Conservation (phyloP, 2,113 vertebrate genomes). For the Prunella fulvescens region DNA sequence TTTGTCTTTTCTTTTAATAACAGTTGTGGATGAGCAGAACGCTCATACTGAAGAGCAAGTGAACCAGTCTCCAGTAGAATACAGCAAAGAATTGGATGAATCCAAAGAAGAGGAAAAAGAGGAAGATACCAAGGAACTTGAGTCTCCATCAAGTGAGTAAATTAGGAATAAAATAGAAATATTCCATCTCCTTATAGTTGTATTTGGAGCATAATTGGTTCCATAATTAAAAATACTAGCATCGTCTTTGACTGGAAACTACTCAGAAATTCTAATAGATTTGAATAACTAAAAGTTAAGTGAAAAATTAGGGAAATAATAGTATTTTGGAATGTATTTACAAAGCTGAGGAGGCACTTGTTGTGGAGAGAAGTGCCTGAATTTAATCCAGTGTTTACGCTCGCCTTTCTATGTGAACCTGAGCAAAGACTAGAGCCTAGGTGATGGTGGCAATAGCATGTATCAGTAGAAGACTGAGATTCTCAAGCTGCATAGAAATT, state of each 20-base stretch:
- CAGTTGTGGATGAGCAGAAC: conserved; percentile 94
- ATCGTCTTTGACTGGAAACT: background rate
- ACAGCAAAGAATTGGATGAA: conserved; percentile 86
- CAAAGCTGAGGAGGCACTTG: background rate
- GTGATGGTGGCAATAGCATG: background rate
- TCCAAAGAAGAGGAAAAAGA: conserved; percentile 89
- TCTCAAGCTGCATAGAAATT: background rate
- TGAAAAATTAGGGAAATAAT: background rate
- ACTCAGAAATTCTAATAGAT: background rate
- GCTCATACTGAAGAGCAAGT: conserved; percentile 80
- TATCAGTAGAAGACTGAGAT: background rate
- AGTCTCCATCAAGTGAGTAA: conserved; percentile 76
- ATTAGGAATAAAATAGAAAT: background rate
- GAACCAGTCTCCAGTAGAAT: conserved; percentile 77
- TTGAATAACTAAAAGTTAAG: background rate
- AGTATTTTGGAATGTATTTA: background rate
- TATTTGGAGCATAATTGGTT: background rate
- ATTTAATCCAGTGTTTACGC: background rate
- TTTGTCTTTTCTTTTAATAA: background rate
- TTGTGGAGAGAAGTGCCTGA: background rate
- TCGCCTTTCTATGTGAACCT: background rate
- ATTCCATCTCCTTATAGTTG: background rate
- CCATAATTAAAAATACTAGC: background rate
- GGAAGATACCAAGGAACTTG: conserved; percentile 85
- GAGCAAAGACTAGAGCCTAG: background rate